Evolutionary conservation across 2,113 vertebrate genomes (phyloP).

Genomic region (Rhadina sibilatrix): DNA sequence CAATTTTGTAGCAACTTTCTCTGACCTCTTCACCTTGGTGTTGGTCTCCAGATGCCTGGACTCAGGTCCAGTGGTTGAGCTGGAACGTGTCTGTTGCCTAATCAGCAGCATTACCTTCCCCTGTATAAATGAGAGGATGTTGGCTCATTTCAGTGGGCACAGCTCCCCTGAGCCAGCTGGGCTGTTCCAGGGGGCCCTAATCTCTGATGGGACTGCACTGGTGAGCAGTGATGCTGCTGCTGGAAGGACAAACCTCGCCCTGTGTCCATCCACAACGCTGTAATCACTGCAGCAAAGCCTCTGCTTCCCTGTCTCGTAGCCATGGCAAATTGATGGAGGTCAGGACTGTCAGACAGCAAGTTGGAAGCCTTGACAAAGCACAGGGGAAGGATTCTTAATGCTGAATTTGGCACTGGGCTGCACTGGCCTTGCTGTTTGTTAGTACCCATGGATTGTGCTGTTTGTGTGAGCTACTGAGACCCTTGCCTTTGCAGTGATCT

Average conservation of each 20-base stretch:
- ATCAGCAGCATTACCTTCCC: not conserved
- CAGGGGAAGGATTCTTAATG: not conserved
- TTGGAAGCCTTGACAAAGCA: not conserved
- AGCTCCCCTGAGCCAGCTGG: not conserved
- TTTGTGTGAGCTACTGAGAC: not conserved
- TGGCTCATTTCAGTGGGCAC: not conserved
- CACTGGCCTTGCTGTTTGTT: not conserved
- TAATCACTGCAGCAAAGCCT: not conserved
- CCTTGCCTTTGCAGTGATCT: not conserved
- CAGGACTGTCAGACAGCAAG: not conserved
- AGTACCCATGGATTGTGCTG: not conserved
- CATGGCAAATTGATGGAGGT: not conserved
- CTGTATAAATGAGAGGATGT: not conserved
- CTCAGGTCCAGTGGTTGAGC: not conserved
- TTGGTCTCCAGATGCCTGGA: not conserved
- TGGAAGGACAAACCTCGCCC: not conserved
- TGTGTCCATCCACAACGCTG: rapidly evolving
- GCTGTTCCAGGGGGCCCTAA: not conserved
- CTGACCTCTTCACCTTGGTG: not conserved
- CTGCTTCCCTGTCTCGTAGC: not conserved
- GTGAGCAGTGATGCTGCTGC: not conserved
- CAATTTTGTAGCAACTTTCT: not conserved
- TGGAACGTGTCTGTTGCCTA: not conserved
- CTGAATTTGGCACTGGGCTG: not conserved
- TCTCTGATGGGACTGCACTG: not conserved